Percentiles rank a stretch among this genome's conserved stretches.
These are phyloP conservation scores for Fregata magnificens DNA, from an alignment of 2,113 vertebrate species.

Conservation along the genomic window DNA sequence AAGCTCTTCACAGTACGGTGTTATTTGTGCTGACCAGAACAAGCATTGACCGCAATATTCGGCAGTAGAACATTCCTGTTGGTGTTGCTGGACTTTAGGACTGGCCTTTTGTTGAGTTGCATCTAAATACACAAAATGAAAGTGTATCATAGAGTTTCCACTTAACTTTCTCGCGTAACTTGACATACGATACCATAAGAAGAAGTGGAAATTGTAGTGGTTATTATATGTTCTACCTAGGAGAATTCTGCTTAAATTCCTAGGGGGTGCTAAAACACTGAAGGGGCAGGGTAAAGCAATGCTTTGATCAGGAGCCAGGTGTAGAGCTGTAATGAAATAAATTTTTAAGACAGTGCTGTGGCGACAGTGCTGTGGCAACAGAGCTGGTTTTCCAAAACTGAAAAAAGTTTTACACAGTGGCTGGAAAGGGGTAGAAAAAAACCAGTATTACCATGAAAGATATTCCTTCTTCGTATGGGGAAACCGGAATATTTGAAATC, in stretches of 20 bases:
- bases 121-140: background rate
- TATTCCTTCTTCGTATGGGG: background rate
- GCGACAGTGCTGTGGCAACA: background rate
- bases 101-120: background rate
- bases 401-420: background rate
- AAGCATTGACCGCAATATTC: background rate
- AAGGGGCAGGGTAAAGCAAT: background rate
- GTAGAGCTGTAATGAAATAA: background rate
- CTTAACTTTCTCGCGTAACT: fast-evolving
- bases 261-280: background rate
- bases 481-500: background rate
- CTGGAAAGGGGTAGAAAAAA: background rate
- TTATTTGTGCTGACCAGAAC: background rate
- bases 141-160: fast-evolving
- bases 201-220: background rate
- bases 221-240: background rate
- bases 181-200: fast-evolving
- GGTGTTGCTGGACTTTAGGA: background rate
- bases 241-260: background rate
- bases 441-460: background rate
- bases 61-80: background rate
- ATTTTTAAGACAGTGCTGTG: background rate
- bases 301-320: background rate
- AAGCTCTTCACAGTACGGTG: fast-evolving
- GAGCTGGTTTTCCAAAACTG: background rate